Percentiles rank a stretch among this genome's conserved stretches.
These are phyloP conservation scores for Origma solitaria DNA, from an alignment of 2,113 vertebrate genomes.

Conservation along the genomic window DNA sequence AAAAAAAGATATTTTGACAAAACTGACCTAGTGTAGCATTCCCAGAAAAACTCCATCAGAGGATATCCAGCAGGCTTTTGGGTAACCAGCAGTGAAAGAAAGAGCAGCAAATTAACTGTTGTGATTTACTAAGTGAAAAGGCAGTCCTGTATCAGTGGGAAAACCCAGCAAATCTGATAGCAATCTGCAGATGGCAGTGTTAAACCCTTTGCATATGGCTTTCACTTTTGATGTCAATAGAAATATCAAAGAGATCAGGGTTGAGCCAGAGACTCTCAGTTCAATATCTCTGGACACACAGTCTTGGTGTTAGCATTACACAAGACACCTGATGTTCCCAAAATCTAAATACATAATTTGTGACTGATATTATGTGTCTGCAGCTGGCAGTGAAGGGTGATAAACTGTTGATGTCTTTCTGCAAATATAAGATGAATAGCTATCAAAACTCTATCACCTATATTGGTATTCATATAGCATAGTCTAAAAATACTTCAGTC, in stretches of 20 bases:
- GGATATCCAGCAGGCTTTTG: not conserved
- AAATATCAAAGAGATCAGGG: slow-evolving; percentile 6
- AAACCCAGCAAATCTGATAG: slow-evolving; percentile 28
- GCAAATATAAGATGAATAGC: slow-evolving; percentile 62
- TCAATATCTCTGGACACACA: slow-evolving; percentile 18
- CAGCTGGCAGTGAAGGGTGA: slow-evolving; percentile 64
- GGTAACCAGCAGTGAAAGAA: not conserved
- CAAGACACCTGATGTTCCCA: slow-evolving; percentile 54
- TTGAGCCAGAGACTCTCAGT: not conserved
- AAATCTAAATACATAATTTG: slow-evolving; percentile 73
- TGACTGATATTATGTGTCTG: slow-evolving; percentile 67
- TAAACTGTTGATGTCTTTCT: slow-evolving; percentile 67
- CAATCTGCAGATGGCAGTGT: slow-evolving; percentile 14
- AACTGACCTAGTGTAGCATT: not conserved
- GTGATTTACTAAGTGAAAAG: not conserved
- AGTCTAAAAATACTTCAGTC: slow-evolving; percentile 62
- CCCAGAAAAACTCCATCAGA: not conserved
- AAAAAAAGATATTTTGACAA: not conserved
- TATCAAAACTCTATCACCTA: slow-evolving; percentile 61
- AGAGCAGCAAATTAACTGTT: slow-evolving; percentile 10
- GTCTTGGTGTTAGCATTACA: slow-evolving; percentile 65
- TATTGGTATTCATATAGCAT: slow-evolving; percentile 62
- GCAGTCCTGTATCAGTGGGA: not conserved
- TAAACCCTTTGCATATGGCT: not conserved
- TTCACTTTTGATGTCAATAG: not conserved